A percentile compares a stretch with the other conserved stretches of the same genome.
Conservation (phyloP, 2,113 vertebrate genomes). For the Lycaon pictus region DNA sequence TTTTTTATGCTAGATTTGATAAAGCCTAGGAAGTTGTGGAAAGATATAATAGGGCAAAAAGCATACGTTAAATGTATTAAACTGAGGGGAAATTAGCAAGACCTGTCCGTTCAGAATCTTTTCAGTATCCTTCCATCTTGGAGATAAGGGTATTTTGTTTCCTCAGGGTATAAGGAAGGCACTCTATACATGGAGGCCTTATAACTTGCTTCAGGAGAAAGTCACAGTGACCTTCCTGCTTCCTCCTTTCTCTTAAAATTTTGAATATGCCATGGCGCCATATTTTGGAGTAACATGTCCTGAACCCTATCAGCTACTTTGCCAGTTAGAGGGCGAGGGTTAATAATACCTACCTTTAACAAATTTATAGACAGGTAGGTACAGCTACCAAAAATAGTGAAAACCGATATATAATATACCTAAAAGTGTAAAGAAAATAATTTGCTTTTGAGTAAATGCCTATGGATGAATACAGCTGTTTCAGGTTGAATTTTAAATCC, state of each 20-base stretch:
- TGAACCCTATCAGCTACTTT: background rate
- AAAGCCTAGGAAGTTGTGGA: background rate
- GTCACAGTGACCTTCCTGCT: background rate
- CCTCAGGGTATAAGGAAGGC: background rate
- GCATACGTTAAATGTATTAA: background rate
- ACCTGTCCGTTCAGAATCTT: background rate
- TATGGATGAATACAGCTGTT: slow-evolving; percentile 8
- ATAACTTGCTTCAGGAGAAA: background rate
- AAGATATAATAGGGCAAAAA: background rate
- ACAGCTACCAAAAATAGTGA: background rate
- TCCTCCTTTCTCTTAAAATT: background rate
- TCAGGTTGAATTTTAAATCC: slow-evolving; percentile 33
- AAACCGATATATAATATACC: slow-evolving; percentile 23
- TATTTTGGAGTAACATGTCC: background rate
- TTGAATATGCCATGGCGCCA: background rate
- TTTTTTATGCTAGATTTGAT: background rate
- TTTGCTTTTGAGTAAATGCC: background rate
- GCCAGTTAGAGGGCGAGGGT: background rate
- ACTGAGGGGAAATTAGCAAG: background rate
- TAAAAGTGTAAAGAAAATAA: background rate
- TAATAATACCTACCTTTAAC: background rate
- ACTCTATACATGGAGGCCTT: background rate
- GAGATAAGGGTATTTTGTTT: background rate
- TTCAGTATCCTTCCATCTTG: background rate
- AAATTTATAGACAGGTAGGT: background rate